Evolutionary conservation across 2,113 vertebrate species (phyloP).

Genomic region (Dromiciops gliroides): DNA sequence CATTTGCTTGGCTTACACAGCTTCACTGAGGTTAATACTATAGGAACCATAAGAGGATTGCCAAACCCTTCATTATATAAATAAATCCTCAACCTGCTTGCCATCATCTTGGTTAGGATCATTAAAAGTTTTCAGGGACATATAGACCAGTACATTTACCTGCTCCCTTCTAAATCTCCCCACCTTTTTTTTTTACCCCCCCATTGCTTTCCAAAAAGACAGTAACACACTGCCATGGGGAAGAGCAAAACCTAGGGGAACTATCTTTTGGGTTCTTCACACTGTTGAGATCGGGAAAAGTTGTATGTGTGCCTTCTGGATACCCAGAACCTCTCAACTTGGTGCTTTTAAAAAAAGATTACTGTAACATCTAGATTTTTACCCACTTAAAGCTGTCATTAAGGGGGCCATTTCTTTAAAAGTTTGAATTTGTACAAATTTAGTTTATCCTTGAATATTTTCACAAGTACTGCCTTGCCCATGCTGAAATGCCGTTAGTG

Average conservation of each 20-base stretch:
- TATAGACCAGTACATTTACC: not conserved
- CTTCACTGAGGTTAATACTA: not conserved
- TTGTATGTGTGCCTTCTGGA: not conserved
- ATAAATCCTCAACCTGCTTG: not conserved
- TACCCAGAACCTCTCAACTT: not conserved
- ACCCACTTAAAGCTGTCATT: not conserved
- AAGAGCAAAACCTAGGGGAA: not conserved
- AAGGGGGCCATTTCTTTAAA: not conserved
- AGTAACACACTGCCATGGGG: not conserved
- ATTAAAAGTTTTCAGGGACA: not conserved
- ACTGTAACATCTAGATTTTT: not conserved
- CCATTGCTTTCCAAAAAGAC: not conserved
- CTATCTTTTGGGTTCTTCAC: not conserved
- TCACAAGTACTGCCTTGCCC: not conserved
- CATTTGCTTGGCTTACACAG: not conserved
- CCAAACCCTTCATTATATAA: not conserved
- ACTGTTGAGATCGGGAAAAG: not conserved
- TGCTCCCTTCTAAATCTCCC: not conserved
- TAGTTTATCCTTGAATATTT: constrained; percentile 15
- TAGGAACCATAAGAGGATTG: not conserved
- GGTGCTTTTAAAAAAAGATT: not conserved
- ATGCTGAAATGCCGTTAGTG: not conserved
- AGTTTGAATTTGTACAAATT: constrained; percentile 33
- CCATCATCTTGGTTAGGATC: not conserved
- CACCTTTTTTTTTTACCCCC: not conserved